Conservation (phyloP, 2,113 vertebrate species). For the Callipepla squamata region DNA sequence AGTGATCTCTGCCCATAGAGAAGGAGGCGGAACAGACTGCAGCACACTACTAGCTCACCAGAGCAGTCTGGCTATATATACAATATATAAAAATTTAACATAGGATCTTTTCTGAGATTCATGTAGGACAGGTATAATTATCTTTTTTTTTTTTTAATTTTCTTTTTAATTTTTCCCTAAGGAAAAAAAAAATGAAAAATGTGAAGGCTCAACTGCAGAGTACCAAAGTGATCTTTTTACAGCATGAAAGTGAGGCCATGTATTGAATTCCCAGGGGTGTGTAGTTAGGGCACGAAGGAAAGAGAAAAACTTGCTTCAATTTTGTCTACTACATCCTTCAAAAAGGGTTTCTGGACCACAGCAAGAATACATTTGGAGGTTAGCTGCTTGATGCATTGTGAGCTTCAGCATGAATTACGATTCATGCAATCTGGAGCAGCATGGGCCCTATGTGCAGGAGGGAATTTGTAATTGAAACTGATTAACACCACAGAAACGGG, state of each 20-base stretch:
- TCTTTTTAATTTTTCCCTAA: neutral
- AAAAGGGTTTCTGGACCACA: neutral
- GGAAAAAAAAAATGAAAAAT: neutral
- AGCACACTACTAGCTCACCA: neutral
- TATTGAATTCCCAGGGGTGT: neutral
- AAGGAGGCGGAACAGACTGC: neutral
- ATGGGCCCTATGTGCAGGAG: neutral
- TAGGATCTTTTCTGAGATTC: neutral
- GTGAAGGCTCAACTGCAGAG: neutral
- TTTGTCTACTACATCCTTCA: neutral
- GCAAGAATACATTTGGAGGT: neutral
- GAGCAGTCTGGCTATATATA: neutral
- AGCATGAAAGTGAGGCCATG: neutral
- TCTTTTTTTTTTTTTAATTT: neutral
- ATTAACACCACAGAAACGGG: neutral
- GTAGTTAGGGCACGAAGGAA: neutral
- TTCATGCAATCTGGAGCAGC: neutral
- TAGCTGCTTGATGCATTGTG: neutral
- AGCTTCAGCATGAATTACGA: neutral
- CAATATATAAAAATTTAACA: neutral
- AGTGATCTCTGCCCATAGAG: neutral
- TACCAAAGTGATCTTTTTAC: neutral
- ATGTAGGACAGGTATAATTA: neutral
- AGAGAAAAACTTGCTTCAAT: neutral
- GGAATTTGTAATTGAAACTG: slow-evolving; percentile 1